Base-by-base conservation (phyloP, 2,797 vertebrate species). In the Zenarchopterus dispar region DNA sequence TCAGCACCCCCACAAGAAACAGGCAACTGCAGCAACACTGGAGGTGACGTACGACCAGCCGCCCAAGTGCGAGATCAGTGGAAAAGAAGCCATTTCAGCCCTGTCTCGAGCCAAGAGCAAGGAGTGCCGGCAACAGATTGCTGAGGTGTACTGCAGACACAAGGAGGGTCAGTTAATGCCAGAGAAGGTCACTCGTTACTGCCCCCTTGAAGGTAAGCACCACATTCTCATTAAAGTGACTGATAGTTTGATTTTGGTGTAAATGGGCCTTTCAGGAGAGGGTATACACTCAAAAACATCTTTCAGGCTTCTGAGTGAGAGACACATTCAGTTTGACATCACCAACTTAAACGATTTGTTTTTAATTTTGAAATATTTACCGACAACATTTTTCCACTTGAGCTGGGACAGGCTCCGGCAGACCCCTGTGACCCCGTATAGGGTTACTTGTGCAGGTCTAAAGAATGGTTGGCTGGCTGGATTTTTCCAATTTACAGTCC, bases 41-140 rank as follows among this genome's bases (percentile, higher is more conserved):
- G 96, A 97, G 52, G 82, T 94, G 64, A 93, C 90, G 15, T 93
- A 96, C 0, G 96, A 98, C 45, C 95, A 95, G 18, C 91, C 91
- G 0, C 95, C 95, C 2, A 94, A 93, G 86, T 99, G 98, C 2
- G 98, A 99, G 85, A 96, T 99, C 81, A 94, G 94, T 0, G 97
- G 97, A 74, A 99, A 99, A 84, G 98, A 99, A 83, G 97, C 96
- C 6, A 93, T 98, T 75, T 99, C 97, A 0, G 98, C 98, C 33
- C 92, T 99, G 56, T 95, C 96, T 54, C 93, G 98, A 0, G 87
- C 96, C 41, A 97, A 96, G 81, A 96, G 95, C 67, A 93, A 94
- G 75, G 96, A 94, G 82, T 99, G 98, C 53, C 93, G 95, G 61
- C 96, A 96, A 71, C 93, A 97, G 90, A 98, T 99, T 1, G 96